phyloP scores from a whole-genome alignment of 2,797 vertebrate genomes.

The Gobio occitaniae region DNA sequence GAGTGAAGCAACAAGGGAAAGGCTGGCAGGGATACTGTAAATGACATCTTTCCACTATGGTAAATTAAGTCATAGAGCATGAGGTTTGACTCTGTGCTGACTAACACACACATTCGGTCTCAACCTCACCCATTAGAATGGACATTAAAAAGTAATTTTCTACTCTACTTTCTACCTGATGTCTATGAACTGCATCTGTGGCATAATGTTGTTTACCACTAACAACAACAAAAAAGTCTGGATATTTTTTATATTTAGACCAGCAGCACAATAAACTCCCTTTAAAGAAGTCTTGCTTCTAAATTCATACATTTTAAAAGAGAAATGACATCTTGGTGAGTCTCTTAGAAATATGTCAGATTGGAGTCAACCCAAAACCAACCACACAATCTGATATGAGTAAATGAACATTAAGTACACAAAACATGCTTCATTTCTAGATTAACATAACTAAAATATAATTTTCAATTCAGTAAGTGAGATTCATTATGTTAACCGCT shows the following conservation, averaged over 20 bases:
- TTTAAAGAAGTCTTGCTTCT: background rate
- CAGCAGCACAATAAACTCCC: background rate
- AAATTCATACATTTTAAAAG: too few species aligned
- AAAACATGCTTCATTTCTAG: background rate
- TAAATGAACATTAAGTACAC: background rate
- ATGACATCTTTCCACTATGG: too few species aligned
- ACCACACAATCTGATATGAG: background rate
- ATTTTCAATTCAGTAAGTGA: background rate
- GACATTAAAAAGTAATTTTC: background rate
- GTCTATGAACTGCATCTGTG: background rate
- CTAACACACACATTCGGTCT: background rate
- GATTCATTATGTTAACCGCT: background rate
- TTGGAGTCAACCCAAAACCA: too few species aligned
- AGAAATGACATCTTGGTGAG: too few species aligned
- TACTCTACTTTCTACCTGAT: background rate
- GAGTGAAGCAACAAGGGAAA: background rate
- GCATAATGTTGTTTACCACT: background rate
- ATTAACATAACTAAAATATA: background rate
- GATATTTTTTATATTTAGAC: background rate
- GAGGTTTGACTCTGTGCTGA: background rate
- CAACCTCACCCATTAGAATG: background rate
- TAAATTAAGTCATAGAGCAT: constrained; percentile 6
- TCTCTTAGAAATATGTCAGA: too few species aligned
- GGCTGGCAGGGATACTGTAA: background rate
- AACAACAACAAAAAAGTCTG: background rate